phyloP scores from a whole-genome alignment of 2,113 vertebrate genomes.

The Gopherus evgoodei region DNA sequence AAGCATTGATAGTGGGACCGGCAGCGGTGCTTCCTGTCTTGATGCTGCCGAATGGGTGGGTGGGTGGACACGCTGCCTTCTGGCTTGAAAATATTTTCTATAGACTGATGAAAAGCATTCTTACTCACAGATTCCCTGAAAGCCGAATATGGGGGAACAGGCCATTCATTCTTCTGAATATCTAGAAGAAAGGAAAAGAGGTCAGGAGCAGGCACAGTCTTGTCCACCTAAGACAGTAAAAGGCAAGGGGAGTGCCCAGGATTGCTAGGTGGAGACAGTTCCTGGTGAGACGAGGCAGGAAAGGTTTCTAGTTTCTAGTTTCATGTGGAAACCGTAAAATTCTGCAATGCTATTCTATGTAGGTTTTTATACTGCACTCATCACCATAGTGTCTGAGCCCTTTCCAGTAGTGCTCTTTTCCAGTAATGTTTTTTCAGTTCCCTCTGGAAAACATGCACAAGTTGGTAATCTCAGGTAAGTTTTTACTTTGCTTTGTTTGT shows the following conservation, averaged over 20 bases:
- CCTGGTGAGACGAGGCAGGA: neutral
- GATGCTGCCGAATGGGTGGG: neutral
- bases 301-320: neutral
- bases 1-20: neutral
- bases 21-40: neutral
- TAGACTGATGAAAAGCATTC: neutral
- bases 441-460: neutral
- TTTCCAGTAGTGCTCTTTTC: neutral
- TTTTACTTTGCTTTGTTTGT: neutral
- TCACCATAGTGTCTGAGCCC: neutral
- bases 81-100: neutral
- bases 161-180: neutral
- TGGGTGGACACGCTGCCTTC: neutral
- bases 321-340: neutral
- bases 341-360: neutral
- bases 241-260: neutral
- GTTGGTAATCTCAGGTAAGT: neutral
- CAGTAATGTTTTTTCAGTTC: neutral
- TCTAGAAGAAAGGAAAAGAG: neutral
- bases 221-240: neutral
- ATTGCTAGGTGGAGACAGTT: neutral
- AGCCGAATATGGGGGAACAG: neutral
- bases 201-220: neutral
- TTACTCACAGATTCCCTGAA: neutral
- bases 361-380: neutral